A percentile compares a stretch with the other conserved stretches of the same genome.
Conservation (phyloP, 2,888 invertebrate species). For the Reticulitermes lucifugus region DNA sequence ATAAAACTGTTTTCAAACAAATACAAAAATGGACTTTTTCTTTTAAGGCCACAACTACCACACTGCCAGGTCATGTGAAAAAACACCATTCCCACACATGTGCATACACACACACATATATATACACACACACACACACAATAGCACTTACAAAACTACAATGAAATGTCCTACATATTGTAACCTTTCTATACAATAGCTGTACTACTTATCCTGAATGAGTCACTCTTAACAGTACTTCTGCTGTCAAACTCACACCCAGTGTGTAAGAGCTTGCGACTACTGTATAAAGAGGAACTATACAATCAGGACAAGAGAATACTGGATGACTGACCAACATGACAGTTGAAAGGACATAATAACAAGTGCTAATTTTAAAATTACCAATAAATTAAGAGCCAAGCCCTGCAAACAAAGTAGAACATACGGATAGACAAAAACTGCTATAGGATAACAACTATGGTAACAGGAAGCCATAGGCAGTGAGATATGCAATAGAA, state of each 20-base stretch:
- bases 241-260: background rate
- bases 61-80: constrained; percentile 21
- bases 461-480: background rate
- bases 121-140: background rate
- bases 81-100: background rate
- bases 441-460: constrained; percentile 32
- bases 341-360: constrained; percentile 17
- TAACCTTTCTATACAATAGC: constrained; percentile 1
- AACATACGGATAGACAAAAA: background rate
- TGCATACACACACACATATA: background rate
- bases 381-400: background rate
- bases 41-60: constrained; percentile 33
- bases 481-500: too few relatives aligned
- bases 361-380: constrained; percentile 19
- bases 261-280: background rate
- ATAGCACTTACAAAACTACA: background rate
- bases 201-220: background rate
- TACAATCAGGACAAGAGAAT: background rate
- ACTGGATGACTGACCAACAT: constrained; percentile 5
- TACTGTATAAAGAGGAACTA: background rate
- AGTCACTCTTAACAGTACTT: background rate
- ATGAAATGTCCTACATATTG: background rate
- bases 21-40: constrained; percentile 22
- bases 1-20: constrained; percentile 26
- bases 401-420: background rate